Base-by-base conservation (phyloP, 2,113 vertebrate species). In the Lophochroa leadbeateri region DNA sequence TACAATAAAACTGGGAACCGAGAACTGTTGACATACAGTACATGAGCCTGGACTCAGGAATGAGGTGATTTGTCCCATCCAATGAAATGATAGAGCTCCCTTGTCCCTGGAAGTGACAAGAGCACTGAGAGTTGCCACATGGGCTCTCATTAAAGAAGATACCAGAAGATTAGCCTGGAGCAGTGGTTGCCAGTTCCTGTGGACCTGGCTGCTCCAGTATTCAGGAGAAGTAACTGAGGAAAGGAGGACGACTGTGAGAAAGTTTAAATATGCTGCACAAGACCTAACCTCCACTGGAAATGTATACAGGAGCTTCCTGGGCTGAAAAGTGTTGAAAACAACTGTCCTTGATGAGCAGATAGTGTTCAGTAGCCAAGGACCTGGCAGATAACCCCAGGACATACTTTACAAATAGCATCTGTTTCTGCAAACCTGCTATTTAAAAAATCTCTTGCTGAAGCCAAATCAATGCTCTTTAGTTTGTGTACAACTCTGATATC, bases 371-470 rank as follows among this genome's bases (percentile, higher is more conserved):
- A 91, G 82, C 89, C 57, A 94, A 87, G 57, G 89, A 72, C 57
- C 53, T 84, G 28, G 41, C 72, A 67, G 70, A 63, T 91, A 67
- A 95, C 84, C 53, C 65, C 68, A 43, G 75, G 75, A 77, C 5
- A 7, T 61, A 41, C 75, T 94, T 90, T 31, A 91, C 46, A 90
- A 94, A 91, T 67, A 91, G 67, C 85, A 77, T 90, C 53, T 95
- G 63, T 91, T 95, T 94, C 90, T 97, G 65, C 88, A 95, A 94
- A 83, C 53, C 67, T 94, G 53, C 74, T 97, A 88, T 88, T 96
- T 90, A 86, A 95, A 94, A 91, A 77, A 37, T 63, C 67, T 53
- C 58, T 80, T 72, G 63, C 75, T 87, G 84, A 90, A 88, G 92
- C 82, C 87, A 96, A 93, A 95, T 82, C 37, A 70, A 52, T 88